Conservation (phyloP, 2,888 invertebrate genomes). For the Clitarchus hookeri region DNA sequence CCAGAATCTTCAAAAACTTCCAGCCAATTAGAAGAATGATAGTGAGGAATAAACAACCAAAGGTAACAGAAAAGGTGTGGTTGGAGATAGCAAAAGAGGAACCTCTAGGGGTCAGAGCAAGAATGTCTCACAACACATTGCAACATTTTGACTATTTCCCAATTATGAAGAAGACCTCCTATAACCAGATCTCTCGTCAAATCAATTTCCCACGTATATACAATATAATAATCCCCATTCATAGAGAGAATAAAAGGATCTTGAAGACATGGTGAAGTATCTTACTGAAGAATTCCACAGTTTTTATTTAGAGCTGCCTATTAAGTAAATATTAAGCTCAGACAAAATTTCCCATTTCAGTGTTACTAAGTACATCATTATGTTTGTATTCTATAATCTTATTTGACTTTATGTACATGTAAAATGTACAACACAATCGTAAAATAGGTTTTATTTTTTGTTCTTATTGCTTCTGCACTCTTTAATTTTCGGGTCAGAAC, state of each 20-base stretch:
- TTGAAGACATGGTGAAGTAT: not conserved
- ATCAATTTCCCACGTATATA: constrained; percentile 14
- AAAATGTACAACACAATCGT: too few species aligned
- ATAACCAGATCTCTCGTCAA: constrained; percentile 5
- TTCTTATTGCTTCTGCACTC: too few species aligned
- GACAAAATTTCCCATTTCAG: not conserved
- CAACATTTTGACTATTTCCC: not conserved
- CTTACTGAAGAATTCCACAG: too few species aligned
- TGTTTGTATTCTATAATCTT: too few species aligned
- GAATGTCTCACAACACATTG: not conserved
- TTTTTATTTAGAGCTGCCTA: constrained; percentile 11
- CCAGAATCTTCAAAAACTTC: not conserved
- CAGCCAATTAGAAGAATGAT: not conserved
- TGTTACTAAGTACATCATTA: too few species aligned
- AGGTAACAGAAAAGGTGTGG: not conserved
- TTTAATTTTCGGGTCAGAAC: too few species aligned
- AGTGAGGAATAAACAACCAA: constrained; percentile 9
- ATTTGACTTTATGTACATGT: too few species aligned
- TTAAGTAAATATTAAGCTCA: not conserved
- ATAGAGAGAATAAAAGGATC: constrained; percentile 10
- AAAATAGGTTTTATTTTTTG: too few species aligned
- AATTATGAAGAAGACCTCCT: not conserved
- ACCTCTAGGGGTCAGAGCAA: not conserved
- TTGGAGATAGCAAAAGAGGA: constrained; percentile 5
- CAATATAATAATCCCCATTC: not conserved